Evolutionary conservation across 2,888 invertebrate genomes (phyloP).

Genomic region (Noctua janthe): DNA sequence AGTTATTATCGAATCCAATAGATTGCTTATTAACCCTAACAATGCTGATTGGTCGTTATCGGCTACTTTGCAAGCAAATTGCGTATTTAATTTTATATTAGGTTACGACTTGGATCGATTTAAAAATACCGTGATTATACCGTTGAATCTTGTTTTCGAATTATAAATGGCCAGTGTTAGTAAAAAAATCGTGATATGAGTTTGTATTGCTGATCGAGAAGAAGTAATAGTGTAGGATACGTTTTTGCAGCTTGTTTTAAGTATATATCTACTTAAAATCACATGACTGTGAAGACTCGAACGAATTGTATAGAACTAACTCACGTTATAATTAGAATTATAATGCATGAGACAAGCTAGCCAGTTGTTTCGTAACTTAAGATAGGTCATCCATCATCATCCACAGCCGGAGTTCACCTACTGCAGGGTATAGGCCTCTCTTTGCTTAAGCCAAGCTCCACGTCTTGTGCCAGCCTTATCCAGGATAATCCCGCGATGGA

Average conservation of each 20-base stretch:
- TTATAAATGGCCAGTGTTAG: constrained; percentile 40
- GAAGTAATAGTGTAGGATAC: neutral
- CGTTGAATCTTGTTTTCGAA: constrained; percentile 38
- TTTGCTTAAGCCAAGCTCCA: neutral
- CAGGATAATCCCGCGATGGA: neutral
- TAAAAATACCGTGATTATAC: constrained; percentile 57
- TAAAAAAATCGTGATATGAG: constrained; percentile 29
- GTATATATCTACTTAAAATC: neutral
- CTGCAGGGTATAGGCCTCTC: neutral
- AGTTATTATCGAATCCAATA: constrained; percentile 72
- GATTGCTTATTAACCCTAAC: constrained; percentile 71
- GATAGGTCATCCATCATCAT: too few relatives aligned
- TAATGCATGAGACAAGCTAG: neutral
- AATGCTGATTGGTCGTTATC: constrained; percentile 74
- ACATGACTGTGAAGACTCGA: too few relatives aligned
- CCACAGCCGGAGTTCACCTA: neutral
- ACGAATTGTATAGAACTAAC: neutral
- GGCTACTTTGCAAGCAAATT: constrained; percentile 78
- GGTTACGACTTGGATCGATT: constrained; percentile 59
- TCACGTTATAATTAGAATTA: neutral
- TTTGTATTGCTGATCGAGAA: constrained; percentile 35
- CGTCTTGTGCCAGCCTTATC: neutral
- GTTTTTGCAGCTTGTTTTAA: constrained; percentile 7
- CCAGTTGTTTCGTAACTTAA: neutral
- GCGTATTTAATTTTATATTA: constrained; percentile 75